phyloP scores from a whole-genome alignment of 2,113 vertebrate species.

The Entelurus aequoreus region DNA sequence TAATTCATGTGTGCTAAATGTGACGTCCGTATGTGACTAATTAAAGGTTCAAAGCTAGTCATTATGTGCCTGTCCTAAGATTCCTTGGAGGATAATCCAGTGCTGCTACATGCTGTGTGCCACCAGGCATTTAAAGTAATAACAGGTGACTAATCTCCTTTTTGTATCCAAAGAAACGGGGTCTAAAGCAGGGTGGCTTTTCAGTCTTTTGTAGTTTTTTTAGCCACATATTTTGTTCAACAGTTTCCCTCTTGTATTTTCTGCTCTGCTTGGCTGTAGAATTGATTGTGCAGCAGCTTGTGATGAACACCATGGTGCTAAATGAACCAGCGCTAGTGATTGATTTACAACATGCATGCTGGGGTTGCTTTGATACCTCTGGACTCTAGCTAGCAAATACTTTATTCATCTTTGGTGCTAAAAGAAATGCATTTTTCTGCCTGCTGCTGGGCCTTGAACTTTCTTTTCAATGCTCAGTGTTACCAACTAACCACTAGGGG shows the following conservation, averaged over 20 bases:
- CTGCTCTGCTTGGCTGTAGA: constrained; percentile 23
- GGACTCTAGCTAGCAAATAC: neutral
- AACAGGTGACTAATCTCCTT: constrained; percentile 39
- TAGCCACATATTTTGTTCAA: constrained; percentile 2
- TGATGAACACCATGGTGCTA: constrained; percentile 32
- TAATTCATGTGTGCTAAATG: too few species aligned
- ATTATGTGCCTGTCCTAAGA: neutral
- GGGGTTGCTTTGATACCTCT: constrained; percentile 1
- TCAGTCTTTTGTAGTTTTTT: constrained; percentile 8
- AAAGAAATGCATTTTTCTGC: neutral
- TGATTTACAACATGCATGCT: constrained; percentile 42
- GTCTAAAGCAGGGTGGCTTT: constrained; percentile 12
- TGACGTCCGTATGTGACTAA: neutral
- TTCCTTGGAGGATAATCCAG: constrained; percentile 26
- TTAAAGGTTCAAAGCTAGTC: constrained; percentile 4
- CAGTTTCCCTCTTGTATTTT: neutral
- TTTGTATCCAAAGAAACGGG: constrained; percentile 27
- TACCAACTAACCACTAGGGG: constrained; percentile 48
- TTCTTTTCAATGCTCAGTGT: constrained; percentile 14
- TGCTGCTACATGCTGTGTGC: constrained; percentile 26
- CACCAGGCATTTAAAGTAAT: constrained; percentile 25
- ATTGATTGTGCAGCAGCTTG: constrained; percentile 45
- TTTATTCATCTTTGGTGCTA: neutral
- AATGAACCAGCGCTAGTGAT: constrained; percentile 43
- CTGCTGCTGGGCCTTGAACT: neutral